Base-by-base conservation (phyloP, 2,888 invertebrate species). In the Drosophila fungiperda region DNA sequence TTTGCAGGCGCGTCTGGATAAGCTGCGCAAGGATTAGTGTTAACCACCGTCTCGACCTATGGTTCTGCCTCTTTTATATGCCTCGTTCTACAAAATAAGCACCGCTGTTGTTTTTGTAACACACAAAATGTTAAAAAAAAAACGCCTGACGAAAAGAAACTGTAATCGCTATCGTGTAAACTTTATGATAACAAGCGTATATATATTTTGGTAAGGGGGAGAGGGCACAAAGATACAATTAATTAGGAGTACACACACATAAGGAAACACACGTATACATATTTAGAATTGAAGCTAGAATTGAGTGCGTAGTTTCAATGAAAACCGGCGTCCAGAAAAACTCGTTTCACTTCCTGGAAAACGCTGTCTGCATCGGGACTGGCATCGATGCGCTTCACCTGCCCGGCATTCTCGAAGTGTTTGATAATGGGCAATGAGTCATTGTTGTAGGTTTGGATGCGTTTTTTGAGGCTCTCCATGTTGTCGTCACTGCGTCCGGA, bases 401-500 rank as follows among this genome's bases (percentile, higher is more conserved):
- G 94, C 55, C 95, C 95, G 66, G 94, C 92, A 38, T 94, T 92
- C 48, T 96, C 95, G 87, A 97, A 99, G 92, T 97, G 94, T 36
- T 97, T 94, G 63, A 99, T 96, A 76, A 99, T 98, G 0, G 99
- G 98, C 94, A 97, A 94, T 0, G 99, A 98, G 88, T 97, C 97
- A 73, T 95, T 96, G 32, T 96, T 93, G 91, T 98, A 98, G 0
- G 98, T 99, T 80, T 95, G 94, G 86, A 98, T 97, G 69, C 99
- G 95, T 91, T 98, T 98, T 83, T 96, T 95, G 54, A 99, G 93
- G 83, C 97, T 96, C 48, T 98, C 98, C 50, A 95, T 92, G 91
- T 99, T 99, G 93, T 99, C 99, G 92, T 99, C 99, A 1, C 96
- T 95, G 15, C 99, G 95, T 0, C 99, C 99, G 92, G 98, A 98